Percentiles rank a stretch among this genome's conserved stretches.
phyloP scores from a whole-genome alignment of 1,140 invertebrate genomes.

The Drosophila nigromelanica region DNA sequence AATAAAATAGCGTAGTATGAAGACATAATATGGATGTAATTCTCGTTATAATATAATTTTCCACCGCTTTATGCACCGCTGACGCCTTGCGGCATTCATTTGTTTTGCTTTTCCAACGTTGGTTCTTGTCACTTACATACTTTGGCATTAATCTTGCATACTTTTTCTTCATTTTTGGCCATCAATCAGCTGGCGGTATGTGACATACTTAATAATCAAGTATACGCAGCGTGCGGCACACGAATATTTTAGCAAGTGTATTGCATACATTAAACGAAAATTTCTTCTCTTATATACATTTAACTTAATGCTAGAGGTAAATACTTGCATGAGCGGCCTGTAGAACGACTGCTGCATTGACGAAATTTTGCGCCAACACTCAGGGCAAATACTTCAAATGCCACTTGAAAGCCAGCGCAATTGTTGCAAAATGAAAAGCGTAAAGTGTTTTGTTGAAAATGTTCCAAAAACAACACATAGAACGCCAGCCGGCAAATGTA shows the following conservation, averaged over 20 bases:
- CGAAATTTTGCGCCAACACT: slow-evolving; percentile 58
- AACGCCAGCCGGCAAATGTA: slow-evolving; percentile 51
- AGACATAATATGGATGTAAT: too few relatives aligned
- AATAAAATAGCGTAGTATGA: too few relatives aligned
- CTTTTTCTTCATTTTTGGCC: slow-evolving; percentile 21
- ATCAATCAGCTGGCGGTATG: slow-evolving; percentile 44
- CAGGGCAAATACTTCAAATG: slow-evolving; percentile 50
- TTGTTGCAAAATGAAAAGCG: slow-evolving; percentile 72
- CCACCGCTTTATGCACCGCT: too few relatives aligned
- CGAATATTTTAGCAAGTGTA: slow-evolving; percentile 19
- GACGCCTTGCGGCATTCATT: background rate
- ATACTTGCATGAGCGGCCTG: slow-evolving; percentile 19
- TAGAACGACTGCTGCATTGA: slow-evolving; percentile 35
- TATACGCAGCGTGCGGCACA: slow-evolving; percentile 33
- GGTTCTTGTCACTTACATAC: slow-evolving; percentile 4
- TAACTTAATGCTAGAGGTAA: slow-evolving; percentile 42
- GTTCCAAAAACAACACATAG: slow-evolving; percentile 74
- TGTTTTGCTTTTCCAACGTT: background rate
- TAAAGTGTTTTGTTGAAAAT: slow-evolving; percentile 82
- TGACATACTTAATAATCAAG: slow-evolving; percentile 50
- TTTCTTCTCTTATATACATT: slow-evolving; percentile 38
- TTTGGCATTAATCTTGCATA: slow-evolving; percentile 12
- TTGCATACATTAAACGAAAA: slow-evolving; percentile 37
- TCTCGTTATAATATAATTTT: background rate
- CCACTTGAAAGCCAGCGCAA: slow-evolving; percentile 73